Evolutionary conservation across 2,113 vertebrate genomes (phyloP).

Genomic region (Piprites chloris): DNA sequence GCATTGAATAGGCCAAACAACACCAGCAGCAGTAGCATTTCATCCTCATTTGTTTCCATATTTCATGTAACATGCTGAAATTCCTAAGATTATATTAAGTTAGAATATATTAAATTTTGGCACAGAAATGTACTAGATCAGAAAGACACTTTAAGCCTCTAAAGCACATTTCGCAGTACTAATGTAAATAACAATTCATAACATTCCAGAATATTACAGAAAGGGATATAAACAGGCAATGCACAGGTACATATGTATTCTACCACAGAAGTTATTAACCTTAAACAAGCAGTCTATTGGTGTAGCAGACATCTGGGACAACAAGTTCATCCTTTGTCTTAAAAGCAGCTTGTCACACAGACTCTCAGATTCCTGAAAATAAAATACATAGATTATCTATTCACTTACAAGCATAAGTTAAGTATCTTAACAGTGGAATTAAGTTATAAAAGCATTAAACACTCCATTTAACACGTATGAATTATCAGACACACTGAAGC

Average conservation of each 20-base stretch:
- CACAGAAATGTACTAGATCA: neutral
- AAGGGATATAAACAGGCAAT: neutral
- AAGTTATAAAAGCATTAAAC: neutral
- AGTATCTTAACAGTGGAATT: neutral
- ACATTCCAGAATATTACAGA: neutral
- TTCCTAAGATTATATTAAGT: neutral
- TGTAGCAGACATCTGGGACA: slow-evolving; percentile 83
- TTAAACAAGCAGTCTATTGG: slow-evolving; percentile 89
- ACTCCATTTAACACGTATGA: neutral
- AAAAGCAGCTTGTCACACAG: slow-evolving; percentile 82
- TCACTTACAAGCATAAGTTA: neutral
- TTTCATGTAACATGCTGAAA: neutral
- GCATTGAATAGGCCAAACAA: neutral
- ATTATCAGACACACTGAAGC: neutral
- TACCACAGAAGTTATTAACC: slow-evolving; percentile 70
- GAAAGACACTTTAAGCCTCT: neutral
- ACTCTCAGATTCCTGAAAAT: slow-evolving; percentile 79
- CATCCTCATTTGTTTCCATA: neutral
- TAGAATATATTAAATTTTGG: neutral
- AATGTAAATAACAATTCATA: neutral
- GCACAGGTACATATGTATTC: neutral
- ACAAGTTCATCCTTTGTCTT: slow-evolving; percentile 87
- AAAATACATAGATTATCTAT: neutral
- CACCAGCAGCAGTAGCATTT: neutral
- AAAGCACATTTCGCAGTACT: neutral